phyloP scores from a whole-genome alignment of 2,888 invertebrate genomes.

The Anoncus sp. region DNA sequence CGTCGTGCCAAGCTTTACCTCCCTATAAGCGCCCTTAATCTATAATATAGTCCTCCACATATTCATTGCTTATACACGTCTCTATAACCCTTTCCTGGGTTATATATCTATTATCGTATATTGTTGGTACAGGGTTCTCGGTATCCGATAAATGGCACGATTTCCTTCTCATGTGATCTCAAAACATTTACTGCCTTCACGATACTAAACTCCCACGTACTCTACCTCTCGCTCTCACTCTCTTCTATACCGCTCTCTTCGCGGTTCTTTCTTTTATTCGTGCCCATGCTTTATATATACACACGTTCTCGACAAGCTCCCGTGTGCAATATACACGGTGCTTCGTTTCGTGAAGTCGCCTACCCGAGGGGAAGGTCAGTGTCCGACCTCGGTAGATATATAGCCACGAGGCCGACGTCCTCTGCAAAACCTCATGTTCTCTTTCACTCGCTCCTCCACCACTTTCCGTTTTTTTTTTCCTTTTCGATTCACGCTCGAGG shows the following conservation, averaged over 20 bases:
- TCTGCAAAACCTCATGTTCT: slow-evolving; percentile 43
- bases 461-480: slow-evolving; percentile 8
- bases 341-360: slow-evolving; percentile 43
- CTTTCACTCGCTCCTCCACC: slow-evolving; percentile 26
- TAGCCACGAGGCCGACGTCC: slow-evolving; percentile 60
- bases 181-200: slow-evolving; percentile 16
- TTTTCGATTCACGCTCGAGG: slow-evolving; percentile 45
- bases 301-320: slow-evolving; percentile 12
- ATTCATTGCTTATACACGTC: slow-evolving; percentile 22
- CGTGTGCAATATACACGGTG: slow-evolving; percentile 39
- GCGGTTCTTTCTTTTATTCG: neutral
- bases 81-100: neutral
- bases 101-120: slow-evolving; percentile 6
- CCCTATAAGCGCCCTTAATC: slow-evolving; percentile 54
- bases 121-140: neutral
- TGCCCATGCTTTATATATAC: slow-evolving; percentile 13
- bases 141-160: slow-evolving; percentile 48
- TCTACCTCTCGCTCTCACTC: neutral
- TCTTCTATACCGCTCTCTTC: neutral
- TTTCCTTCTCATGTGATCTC: slow-evolving; percentile 29
- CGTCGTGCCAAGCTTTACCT: slow-evolving; percentile 47
- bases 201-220: slow-evolving; percentile 24
- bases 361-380: slow-evolving; percentile 59
- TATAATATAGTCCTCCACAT: slow-evolving; percentile 35
- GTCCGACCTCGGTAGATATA: slow-evolving; percentile 62